Evolutionary conservation across 2,113 vertebrate species (phyloP), one percentile per base, ranked within the genome.

Genomic region (Ictalurus furcatus): DNA sequence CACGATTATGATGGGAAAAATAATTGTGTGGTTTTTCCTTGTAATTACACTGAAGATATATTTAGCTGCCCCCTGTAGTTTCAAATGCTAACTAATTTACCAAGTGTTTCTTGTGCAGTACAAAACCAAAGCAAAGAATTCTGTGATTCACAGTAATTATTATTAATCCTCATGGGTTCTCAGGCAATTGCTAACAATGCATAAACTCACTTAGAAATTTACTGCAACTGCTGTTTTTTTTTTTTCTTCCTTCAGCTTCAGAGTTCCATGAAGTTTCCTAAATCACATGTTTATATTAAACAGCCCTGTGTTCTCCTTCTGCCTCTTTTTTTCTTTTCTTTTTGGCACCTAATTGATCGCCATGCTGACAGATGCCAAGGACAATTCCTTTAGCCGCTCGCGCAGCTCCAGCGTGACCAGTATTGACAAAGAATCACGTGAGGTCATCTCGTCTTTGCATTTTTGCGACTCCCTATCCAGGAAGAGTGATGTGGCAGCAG

Each of bases 361-460:
- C 19, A 34, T 40, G 40, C 40, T 94, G 95, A 92, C 95, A 99
- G 98, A 99, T 93, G 94, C 95, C 89, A 97, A 96, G 95, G 98
- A 99, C 93, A 97, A 96, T 95, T 96, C 97, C 63, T 98, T 98
- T 96, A 98, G 96, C 93, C 97, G 97, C 90, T 99, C 98, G 0
- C 96, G 98, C 88, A 99, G 98, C 92, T 99, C 98, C 78, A 99
- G 98, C 80, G 97, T 99, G 86, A 97, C 97, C 93, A 99, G 98
- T 95, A 98, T 99, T 91, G 98, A 99, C 91, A 95, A 98, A 89
- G 98, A 99, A 92, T 96, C 98, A 40, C 97, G 97, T 0, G 98
- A 99, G 94, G 96, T 97, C 59, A 97, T 99, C 94, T 98, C 97
- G 89, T 96, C 98, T 92, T 97, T 99, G 90, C 96, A 97, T 93